phyloP scores from a whole-genome alignment of 2,113 vertebrate genomes.

The Grantiella picta region DNA sequence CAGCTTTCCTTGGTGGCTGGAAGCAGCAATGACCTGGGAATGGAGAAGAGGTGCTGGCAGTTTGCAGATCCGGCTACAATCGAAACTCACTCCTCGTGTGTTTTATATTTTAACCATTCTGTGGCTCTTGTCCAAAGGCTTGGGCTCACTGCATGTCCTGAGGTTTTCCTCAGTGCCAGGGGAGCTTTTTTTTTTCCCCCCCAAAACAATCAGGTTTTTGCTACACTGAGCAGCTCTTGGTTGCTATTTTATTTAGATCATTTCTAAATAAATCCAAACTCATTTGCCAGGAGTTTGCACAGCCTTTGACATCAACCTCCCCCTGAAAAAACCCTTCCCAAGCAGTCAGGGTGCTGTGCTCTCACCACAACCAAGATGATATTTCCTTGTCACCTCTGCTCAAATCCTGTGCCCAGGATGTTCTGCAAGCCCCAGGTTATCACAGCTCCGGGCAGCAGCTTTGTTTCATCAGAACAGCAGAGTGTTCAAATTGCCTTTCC shows the following conservation, averaged over 20 bases:
- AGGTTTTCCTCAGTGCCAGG: not conserved
- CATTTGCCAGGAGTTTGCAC: not conserved
- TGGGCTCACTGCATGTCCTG: rapidly evolving
- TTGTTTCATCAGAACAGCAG: constrained; percentile 27
- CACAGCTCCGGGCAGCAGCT: not conserved
- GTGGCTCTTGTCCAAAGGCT: not conserved
- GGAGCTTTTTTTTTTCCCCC: no score
- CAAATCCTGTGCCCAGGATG: not conserved
- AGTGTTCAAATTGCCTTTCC: not conserved
- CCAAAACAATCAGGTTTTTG: no score
- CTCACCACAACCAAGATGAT: not conserved
- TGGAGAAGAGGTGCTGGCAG: not conserved
- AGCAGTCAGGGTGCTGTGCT: not conserved
- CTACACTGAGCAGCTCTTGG: rapidly evolving
- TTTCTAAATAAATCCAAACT: not conserved
- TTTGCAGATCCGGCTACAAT: not conserved
- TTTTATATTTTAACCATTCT: not conserved
- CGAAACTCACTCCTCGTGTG: not conserved
- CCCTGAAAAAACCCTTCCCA: not conserved
- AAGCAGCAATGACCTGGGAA: not conserved
- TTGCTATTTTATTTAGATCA: not conserved
- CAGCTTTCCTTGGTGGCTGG: not conserved
- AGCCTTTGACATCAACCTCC: not conserved
- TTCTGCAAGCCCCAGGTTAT: not conserved
- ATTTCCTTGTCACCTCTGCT: not conserved